Conservation (phyloP, 2,888 invertebrate genomes). For the Drosophila ustulata region DNA sequence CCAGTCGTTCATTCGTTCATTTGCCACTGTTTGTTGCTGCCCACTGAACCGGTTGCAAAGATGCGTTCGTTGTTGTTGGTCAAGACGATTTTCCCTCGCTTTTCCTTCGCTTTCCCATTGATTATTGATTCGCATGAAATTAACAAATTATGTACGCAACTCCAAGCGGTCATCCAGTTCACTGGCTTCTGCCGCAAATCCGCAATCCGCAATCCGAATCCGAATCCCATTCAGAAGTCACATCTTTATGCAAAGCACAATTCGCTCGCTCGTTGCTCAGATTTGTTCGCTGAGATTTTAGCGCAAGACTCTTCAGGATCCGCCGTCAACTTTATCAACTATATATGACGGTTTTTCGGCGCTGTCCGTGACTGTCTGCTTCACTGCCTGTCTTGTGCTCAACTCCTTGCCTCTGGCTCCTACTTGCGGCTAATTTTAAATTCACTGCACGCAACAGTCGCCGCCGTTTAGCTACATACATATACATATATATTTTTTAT, state of each 20-base stretch:
- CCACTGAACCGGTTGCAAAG: slow-evolving; percentile 24
- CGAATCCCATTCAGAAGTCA: not conserved
- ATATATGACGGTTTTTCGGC: slow-evolving; percentile 21
- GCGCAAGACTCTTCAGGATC: slow-evolving; percentile 28
- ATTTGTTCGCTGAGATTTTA: slow-evolving; percentile 48
- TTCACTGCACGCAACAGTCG: slow-evolving; percentile 76
- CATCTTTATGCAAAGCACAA: slow-evolving; percentile 51
- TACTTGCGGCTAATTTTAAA: slow-evolving; percentile 65
- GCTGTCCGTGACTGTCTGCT: slow-evolving; percentile 33
- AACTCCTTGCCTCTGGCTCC: not conserved
- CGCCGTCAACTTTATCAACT: slow-evolving; percentile 54
- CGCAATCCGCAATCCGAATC: not conserved
- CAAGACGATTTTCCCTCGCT: slow-evolving; percentile 5
- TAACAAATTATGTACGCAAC: slow-evolving; percentile 44
- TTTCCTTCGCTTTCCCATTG: not conserved
- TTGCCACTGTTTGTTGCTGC: slow-evolving; percentile 16
- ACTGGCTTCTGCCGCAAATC: not conserved
- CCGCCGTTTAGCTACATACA: slow-evolving; percentile 56
- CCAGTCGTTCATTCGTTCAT: slow-evolving; percentile 1
- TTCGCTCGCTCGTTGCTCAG: slow-evolving; percentile 27
- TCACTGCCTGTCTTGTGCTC: slow-evolving; percentile 9
- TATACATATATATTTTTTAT: slow-evolving; percentile 2
- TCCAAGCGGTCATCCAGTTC: slow-evolving; percentile 1
- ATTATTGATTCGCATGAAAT: slow-evolving; percentile 47
- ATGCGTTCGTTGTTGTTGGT: not conserved